Base-by-base conservation (phyloP, 2,888 invertebrate genomes). In the Volucella inflata region DNA sequence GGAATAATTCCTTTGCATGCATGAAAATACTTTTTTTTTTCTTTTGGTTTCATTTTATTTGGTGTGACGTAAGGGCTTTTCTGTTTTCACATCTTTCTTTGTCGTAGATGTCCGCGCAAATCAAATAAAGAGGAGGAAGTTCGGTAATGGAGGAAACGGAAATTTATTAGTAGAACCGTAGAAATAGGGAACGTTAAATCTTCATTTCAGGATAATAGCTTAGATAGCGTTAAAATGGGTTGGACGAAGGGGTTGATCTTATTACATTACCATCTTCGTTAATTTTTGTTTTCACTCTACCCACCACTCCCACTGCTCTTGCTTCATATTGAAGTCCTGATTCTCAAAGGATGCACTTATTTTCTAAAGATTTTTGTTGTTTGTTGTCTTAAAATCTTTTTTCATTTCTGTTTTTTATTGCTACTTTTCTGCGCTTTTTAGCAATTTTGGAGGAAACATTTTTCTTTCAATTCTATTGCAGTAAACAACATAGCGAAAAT, bases 1-100 rank as follows among this genome's bases (percentile, higher is more conserved):
- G 80, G 80, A 84, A 84, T 84, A 84, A 84, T 84, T 84, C 80
- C 50, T 76, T 80, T 55, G 80, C 65, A 84, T 84, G 84, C 84
- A 84, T 84, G 59, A 14, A 59, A 53, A 70, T 59, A 16, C 42
- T 72, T 60, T 76, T 21, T 30, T 55, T 55, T 38, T 53, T 42
- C 16, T 10, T 60, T 51, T 3, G 4, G 30, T 6, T 30, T 46
- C 42, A 40, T 72, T 12, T 57, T 65, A 21, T 59, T 40, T 68
- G 48, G 38, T 11, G 17, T 11, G 50, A 9, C 42, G 17, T 36
- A 42, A 40, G 10, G 36, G 38, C 51, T 59, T 38, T 57, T 40
- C 42, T 12, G 12, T 70, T 51, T 68, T 53, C 21, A 44, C 60
- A 42, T 65, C 59, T 71, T 64, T 38, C 59, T 59, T 9, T 36